A percentile compares a stretch with the other conserved stretches of the same genome.
phyloP scores from a whole-genome alignment of 2,113 vertebrate species.

The Mustela nigripes region DNA sequence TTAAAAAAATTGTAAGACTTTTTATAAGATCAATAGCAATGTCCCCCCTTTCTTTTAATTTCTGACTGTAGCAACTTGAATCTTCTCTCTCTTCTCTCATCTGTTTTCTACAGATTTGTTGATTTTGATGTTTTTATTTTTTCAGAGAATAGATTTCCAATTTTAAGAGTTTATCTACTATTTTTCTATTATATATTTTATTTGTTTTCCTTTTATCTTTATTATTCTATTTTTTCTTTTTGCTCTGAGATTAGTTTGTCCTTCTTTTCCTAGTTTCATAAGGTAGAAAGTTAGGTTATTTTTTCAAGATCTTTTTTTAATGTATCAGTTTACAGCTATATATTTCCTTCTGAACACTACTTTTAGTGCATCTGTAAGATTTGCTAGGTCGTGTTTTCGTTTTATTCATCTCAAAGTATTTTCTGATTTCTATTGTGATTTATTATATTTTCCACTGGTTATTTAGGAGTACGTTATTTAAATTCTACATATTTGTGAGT shows the following conservation, averaged over 20 bases:
- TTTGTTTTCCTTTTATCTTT: neutral
- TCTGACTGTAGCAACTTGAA: neutral
- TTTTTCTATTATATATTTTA: neutral
- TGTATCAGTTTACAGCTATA: neutral
- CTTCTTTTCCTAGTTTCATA: neutral
- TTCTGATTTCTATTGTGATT: neutral
- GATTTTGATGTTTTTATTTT: neutral
- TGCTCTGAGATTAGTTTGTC: neutral
- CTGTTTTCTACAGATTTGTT: neutral
- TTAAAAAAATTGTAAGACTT: neutral
- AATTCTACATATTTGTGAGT: neutral
- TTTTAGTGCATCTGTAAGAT: neutral
- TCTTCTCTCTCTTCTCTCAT: neutral
- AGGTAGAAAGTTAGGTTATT: neutral
- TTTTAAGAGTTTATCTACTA: neutral
- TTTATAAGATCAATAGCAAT: neutral
- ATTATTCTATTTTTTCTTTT: neutral
- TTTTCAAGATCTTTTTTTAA: neutral
- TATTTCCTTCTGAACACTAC: neutral
- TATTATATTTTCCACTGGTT: neutral
- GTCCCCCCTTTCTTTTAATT: neutral
- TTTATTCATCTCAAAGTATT: neutral
- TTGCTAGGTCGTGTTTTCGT: neutral
- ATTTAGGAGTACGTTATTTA: neutral
- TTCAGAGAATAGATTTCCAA: neutral